Evolutionary conservation across 1,140 invertebrate species (phyloP).

Genomic region (Drosophila ogumai): DNA sequence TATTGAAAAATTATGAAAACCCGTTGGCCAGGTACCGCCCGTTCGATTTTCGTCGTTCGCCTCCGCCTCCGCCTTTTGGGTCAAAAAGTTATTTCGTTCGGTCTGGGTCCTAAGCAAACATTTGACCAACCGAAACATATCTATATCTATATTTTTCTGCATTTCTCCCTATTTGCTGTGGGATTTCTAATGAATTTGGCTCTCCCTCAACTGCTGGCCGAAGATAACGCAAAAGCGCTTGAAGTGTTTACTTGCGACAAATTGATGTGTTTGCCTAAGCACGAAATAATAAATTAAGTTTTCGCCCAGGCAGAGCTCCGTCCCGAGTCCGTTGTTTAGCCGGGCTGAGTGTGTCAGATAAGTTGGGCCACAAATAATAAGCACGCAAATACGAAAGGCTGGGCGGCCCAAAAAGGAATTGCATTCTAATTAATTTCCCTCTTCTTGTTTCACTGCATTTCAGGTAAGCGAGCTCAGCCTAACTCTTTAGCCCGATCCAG

Average conservation of each 20-base stretch:
- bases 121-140: slow-evolving; percentile 64
- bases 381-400: slow-evolving; percentile 15
- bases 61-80: slow-evolving; percentile 8
- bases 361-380: slow-evolving; percentile 30
- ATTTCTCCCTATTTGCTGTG: slow-evolving; percentile 75
- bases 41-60: neutral
- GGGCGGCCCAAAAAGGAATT: neutral
- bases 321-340: slow-evolving; percentile 6
- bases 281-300: slow-evolving; percentile 80
- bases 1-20: slow-evolving; percentile 78
- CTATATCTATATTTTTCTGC: slow-evolving; percentile 24
- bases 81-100: slow-evolving; percentile 53
- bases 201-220: slow-evolving; percentile 57
- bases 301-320: slow-evolving; percentile 8
- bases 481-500: slow-evolving; percentile 13
- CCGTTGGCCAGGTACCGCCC: slow-evolving; percentile 6
- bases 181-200: slow-evolving; percentile 76
- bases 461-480: slow-evolving; percentile 45
- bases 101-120: slow-evolving; percentile 68
- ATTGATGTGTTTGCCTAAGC: slow-evolving; percentile 80
- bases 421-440: slow-evolving; percentile 52
- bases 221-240: slow-evolving; percentile 76
- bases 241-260: slow-evolving; percentile 82
- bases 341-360: slow-evolving; percentile 33
- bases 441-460: slow-evolving; percentile 23